Base-by-base conservation (phyloP, 2,888 invertebrate species). In the Seira sanloemensis region DNA sequence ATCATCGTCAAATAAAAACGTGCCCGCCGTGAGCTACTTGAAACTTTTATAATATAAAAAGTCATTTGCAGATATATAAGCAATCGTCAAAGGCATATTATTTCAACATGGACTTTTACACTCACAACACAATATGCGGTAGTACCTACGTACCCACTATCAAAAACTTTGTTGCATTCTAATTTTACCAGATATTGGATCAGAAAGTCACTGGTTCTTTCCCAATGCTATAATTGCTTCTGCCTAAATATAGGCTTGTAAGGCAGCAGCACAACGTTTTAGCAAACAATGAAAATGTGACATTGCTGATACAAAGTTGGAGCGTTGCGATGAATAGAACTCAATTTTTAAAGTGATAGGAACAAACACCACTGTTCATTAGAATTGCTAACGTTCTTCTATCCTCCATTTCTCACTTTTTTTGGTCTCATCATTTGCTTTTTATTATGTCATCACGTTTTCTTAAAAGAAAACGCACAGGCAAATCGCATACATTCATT, bases 1-100 rank as follows among this genome's bases (percentile, higher is more conserved):
- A 9, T 37, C 58, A 58, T 58, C 58, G 58, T 58, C 58, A 37
- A 78, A 37, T 19, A 74, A 69, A 54, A 75, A 50, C 81, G 75
- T 75, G 81, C 71, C 65, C 62, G 68, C 69, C 81, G 75, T 81
- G 81, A 81, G 75, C 75, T 75, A 75, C 81, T 81, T 81, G 81
- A 67, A 58, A 73, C 73, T 58, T 73, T 23, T 21, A n/a, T 4
- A n/a, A n/a, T n/a, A n/a, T n/a, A 19, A 37, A 37, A 37, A 4
- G 12, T 37, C 37, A 37, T 37, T 37, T 37, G 37, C 37, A 37
- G 37, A 37, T 4, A 4, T 58, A 58, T 16, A 58, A 58, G 58
- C n/a, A 58, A 9, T 12, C 37, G 5, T 37, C 12, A 37, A 12
- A 58, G 58, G n/a, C 7, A 58, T 4, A 58, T 7, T 7, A 58